Conservation (phyloP, 2,888 invertebrate species). For the Seladonia tumulorum region DNA sequence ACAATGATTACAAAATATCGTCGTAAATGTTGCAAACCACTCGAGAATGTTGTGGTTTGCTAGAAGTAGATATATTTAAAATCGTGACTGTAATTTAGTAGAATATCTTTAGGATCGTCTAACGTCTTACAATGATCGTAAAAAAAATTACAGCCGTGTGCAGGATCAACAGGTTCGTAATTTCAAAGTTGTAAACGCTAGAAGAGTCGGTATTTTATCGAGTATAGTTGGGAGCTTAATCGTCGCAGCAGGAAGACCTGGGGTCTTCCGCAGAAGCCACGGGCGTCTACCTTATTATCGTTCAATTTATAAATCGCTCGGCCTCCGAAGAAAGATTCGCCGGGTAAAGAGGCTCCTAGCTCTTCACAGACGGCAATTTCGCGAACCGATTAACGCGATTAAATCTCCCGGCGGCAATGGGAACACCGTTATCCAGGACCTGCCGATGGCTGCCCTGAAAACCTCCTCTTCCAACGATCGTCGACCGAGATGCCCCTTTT, state of each 20-base stretch:
- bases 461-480: neutral
- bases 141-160: neutral
- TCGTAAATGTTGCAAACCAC: too few species aligned
- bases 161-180: neutral
- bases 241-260: too few species aligned
- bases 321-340: slow-evolving; percentile 2
- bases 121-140: too few species aligned
- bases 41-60: too few species aligned
- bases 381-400: slow-evolving; percentile 46
- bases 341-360: slow-evolving; percentile 6
- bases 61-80: too few species aligned
- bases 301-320: slow-evolving; percentile 30
- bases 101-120: too few species aligned
- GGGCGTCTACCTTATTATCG: slow-evolving; percentile 32
- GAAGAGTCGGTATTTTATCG: neutral
- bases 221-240: neutral
- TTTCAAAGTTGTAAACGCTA: neutral
- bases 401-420: slow-evolving; percentile 28
- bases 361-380: slow-evolving; percentile 30
- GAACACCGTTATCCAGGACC: slow-evolving; percentile 7
- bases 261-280: neutral
- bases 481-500: neutral
- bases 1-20: too few species aligned
- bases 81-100: too few species aligned
- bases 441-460: neutral